Conservation (phyloP, 2,113 vertebrate genomes). For the Erythrocebus patas region DNA sequence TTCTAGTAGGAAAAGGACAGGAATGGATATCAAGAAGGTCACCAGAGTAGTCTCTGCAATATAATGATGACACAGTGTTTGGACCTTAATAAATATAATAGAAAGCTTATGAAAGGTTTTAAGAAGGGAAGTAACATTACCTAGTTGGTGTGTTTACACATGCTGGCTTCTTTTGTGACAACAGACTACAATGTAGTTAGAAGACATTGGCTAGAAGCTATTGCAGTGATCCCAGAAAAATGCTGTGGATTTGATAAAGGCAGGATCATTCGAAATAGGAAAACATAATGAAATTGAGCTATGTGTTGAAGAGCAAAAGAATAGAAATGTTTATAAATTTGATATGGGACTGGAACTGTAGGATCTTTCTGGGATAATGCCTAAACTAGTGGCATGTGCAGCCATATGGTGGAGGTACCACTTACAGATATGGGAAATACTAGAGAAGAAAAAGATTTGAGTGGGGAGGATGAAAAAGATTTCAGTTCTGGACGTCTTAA, state of each 20-base stretch:
- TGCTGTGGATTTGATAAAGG: neutral
- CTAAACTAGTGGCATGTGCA: neutral
- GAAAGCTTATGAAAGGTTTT: neutral
- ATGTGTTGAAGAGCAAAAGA: neutral
- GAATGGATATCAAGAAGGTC: neutral
- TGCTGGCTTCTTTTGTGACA: neutral
- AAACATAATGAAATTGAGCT: neutral
- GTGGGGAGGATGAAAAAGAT: conserved; percentile 2
- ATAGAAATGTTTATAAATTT: neutral
- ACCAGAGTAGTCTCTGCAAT: neutral
- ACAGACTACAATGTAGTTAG: neutral
- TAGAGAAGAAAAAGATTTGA: conserved; percentile 18
- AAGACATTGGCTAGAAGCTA: neutral
- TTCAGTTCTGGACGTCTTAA: conserved; percentile 46
- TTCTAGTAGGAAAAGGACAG: neutral
- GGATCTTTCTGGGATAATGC: neutral
- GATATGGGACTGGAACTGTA: neutral
- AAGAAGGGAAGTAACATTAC: neutral
- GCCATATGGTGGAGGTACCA: neutral
- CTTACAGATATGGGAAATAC: neutral
- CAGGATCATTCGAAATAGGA: neutral
- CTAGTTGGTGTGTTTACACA: neutral
- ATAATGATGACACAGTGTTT: neutral
- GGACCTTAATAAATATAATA: neutral
- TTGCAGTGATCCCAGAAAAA: neutral